Conservation (phyloP, 2,113 vertebrate genomes). For the Upupa epops region DNA sequence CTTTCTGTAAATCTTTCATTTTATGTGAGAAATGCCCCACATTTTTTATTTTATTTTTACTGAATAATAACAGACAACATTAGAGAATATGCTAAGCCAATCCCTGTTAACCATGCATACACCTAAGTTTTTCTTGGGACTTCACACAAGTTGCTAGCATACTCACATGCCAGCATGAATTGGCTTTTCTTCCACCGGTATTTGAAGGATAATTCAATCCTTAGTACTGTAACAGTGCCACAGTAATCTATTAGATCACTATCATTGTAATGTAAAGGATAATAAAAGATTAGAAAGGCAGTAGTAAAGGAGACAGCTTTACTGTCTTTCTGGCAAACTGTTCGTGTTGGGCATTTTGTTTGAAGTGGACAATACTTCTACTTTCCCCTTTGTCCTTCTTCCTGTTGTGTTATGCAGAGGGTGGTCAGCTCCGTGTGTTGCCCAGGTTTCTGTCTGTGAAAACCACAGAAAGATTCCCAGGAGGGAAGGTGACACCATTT, state of each 20-base stretch:
- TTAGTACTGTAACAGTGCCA: neutral
- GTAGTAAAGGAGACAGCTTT: neutral
- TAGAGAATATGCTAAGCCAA: neutral
- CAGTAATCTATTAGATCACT: neutral
- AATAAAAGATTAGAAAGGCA: neutral
- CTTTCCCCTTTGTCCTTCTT: neutral
- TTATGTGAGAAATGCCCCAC: neutral
- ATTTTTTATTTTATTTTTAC: neutral
- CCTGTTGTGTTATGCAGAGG: neutral
- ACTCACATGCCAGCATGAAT: neutral
- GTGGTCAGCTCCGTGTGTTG: neutral
- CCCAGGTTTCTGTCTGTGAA: neutral
- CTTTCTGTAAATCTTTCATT: neutral
- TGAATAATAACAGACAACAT: neutral
- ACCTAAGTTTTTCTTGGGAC: neutral
- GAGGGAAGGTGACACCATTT: neutral
- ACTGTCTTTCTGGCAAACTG: neutral
- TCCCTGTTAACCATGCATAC: neutral
- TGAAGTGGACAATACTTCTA: accelerated
- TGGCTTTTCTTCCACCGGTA: neutral
- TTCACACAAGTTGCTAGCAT: neutral
- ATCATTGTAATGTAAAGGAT: neutral
- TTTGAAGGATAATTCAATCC: neutral
- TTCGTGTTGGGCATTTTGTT: neutral
- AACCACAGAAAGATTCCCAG: neutral